These are phyloP conservation scores for Halocaridina rubra DNA, from an alignment of 2,888 invertebrate genomes.

Conservation along the genomic window DNA sequence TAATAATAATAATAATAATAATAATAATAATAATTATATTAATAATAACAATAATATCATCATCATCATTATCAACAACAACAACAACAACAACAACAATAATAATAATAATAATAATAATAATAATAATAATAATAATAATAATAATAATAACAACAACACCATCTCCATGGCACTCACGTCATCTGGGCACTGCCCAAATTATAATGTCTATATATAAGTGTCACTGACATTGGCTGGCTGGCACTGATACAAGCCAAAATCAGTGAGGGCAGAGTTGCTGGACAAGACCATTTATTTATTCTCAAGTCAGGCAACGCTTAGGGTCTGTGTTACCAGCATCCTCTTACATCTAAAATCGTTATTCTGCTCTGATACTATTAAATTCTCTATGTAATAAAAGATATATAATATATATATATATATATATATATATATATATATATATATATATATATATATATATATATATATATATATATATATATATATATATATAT, in stretches of 20 bases:
- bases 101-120: background rate
- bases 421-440: background rate
- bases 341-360: background rate
- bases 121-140: constrained; percentile 3
- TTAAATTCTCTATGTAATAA: background rate
- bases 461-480: constrained; percentile 11
- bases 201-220: too few relatives aligned
- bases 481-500: background rate
- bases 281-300: background rate
- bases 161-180: too few relatives aligned
- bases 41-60: too few relatives aligned
- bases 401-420: background rate
- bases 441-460: constrained; percentile 4
- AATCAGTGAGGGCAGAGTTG: background rate
- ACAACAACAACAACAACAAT: background rate
- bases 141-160: background rate
- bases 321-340: background rate
- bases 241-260: background rate
- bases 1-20: too few relatives aligned
- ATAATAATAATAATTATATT: too few relatives aligned
- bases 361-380: background rate
- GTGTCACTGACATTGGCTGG: too few relatives aligned
- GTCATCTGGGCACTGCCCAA: too few relatives aligned
- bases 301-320: too few relatives aligned
- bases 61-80: too few relatives aligned